Conservation (phyloP, 2,797 vertebrate genomes). For the Coregonus ussuriensis region DNA sequence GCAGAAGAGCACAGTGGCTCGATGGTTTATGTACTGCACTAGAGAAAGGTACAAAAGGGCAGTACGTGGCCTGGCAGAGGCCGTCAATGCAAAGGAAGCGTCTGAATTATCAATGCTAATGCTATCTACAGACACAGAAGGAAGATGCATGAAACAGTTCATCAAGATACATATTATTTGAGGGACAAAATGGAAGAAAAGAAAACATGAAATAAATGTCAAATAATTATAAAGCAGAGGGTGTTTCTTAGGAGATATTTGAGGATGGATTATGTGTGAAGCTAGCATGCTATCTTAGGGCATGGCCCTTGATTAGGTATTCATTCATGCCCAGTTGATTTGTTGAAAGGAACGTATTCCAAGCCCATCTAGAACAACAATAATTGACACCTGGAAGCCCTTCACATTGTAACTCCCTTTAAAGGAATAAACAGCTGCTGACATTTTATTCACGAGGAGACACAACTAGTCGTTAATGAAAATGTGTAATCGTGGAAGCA, state of each 20-base stretch:
- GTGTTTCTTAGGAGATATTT: neutral
- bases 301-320: slow-evolving; percentile 16
- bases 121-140: slow-evolving; percentile 5
- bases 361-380: slow-evolving; percentile 18
- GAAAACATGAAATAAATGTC: neutral
- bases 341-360: slow-evolving; percentile 20
- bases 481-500: slow-evolving; percentile 27
- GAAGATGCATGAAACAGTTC: neutral
- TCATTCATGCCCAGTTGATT: slow-evolving; percentile 7
- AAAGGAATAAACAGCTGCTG: slow-evolving; percentile 20
- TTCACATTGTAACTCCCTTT: slow-evolving; percentile 12
- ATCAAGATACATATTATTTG: slow-evolving; percentile 5
- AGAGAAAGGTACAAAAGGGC: neutral
- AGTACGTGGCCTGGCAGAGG: neutral
- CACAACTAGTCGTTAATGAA: slow-evolving; percentile 33
- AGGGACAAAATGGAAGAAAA: neutral
- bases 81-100: neutral
- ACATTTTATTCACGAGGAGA: slow-evolving; percentile 30
- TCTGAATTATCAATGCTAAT: slow-evolving; percentile 11
- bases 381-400: slow-evolving; percentile 27
- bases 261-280: neutral
- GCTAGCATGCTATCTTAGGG: neutral
- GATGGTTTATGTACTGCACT: neutral
- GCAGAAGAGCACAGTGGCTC: neutral
- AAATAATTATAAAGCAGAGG: neutral